These are phyloP conservation scores for Nesogale talazaci DNA, from an alignment of 2,113 vertebrate species.

Conservation along the genomic window DNA sequence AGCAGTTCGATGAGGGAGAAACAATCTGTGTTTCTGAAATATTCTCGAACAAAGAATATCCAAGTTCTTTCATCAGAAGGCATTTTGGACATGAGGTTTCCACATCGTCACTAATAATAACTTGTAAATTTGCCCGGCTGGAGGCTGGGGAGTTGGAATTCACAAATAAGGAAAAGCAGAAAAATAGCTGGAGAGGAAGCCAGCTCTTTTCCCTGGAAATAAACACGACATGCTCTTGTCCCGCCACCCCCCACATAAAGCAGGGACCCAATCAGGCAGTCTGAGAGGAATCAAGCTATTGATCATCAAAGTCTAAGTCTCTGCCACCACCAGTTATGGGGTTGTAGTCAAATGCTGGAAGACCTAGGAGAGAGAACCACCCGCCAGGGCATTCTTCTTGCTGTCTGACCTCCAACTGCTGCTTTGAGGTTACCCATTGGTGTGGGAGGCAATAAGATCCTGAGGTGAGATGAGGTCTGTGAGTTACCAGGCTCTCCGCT, in stretches of 20 bases:
- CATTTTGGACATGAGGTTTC: constrained; percentile 61
- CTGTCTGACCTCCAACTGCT: neutral
- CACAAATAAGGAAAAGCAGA: constrained; percentile 55
- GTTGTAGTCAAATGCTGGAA: neutral
- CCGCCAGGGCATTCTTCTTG: neutral
- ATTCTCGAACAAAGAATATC: constrained; percentile 52
- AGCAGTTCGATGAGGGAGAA: constrained; percentile 3
- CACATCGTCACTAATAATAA: constrained; percentile 54
- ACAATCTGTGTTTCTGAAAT: constrained; percentile 10
- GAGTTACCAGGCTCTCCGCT: neutral
- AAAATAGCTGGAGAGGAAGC: constrained; percentile 42
- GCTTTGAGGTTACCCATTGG: neutral
- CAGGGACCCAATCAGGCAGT: constrained; percentile 10
- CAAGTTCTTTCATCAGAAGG: constrained; percentile 55
- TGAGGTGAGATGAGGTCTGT: neutral
- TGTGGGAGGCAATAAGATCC: neutral
- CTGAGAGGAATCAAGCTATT: neutral
- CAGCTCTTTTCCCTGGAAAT: constrained; percentile 40
- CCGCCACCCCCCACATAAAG: neutral
- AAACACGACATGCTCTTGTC: constrained; percentile 16
- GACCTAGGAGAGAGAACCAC: neutral
- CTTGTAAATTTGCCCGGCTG: constrained; percentile 35
- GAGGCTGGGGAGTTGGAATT: constrained; percentile 42
- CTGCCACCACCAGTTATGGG: neutral
- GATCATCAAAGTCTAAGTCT: neutral